Evolutionary conservation across 2,113 vertebrate genomes (phyloP), one percentile per base, ranked within the genome.

Genomic region (Mesitornis unicolor): DNA sequence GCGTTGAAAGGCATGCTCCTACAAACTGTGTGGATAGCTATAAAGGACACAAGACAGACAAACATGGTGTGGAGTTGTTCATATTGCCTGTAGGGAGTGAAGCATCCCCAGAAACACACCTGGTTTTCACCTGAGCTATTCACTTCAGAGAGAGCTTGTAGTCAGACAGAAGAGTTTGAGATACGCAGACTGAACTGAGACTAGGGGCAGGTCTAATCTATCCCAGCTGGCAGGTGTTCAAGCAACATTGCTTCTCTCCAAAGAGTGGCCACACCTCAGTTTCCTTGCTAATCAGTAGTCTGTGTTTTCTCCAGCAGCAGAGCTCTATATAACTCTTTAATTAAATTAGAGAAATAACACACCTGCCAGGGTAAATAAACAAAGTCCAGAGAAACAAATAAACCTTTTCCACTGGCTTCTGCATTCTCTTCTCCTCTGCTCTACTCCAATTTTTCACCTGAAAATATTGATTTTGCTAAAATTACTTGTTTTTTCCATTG

Each of bases 261-360:
- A 28, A 22, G 14, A 73, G 22, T 74, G 28, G 13, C 19, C 56
- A 28, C 13, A 76, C 28, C 40, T 77, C 48, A 61, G 21, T n/a
- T 90, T 91, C 40, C 13, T 16, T 74, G 1, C n/a, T 85, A 69
- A 80, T 48, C 36, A 74, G 25, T 65, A 67, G 38, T 65, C 84
- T 87, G 29, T 13, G 14, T 84, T 86, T 92, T 65, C 35, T 86
- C 42, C 38, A 60, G 14, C 31, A 50, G 31, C 13, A 36, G 53
- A 84, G 16, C 24, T 94, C 76, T 88, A 35, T 68, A 64, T 40
- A 73, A n/a, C 15, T 61, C 47, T 83, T 60, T 84, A 33, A 91
- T 83, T 88, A 64, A 83, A 92, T 94, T 69, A 89, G 40, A 95
- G 35, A 79, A 96, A 86, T 77, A 92, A 47, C 31, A 54, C 43